Conservation (phyloP, 2,797 vertebrate genomes). For the Denticeps clupeoides region DNA sequence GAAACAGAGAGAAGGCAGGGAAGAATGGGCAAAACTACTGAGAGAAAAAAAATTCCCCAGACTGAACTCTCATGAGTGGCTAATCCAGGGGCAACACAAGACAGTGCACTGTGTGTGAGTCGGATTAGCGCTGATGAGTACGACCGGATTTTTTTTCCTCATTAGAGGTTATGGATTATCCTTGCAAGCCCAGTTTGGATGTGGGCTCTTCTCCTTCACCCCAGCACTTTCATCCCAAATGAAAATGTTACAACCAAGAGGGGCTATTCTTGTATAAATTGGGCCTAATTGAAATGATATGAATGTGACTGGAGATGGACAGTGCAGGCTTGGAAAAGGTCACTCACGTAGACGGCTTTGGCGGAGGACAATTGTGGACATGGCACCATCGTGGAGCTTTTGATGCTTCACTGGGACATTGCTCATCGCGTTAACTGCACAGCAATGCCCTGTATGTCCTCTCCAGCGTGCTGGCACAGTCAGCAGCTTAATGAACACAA, state of each 20-base stretch:
- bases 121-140: constrained; percentile 31
- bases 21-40: constrained; percentile 3
- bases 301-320: constrained; percentile 28
- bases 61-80: constrained; percentile 21
- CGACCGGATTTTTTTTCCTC: constrained; percentile 31
- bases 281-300: constrained; percentile 40
- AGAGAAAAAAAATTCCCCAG: constrained; percentile 7
- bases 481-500: constrained; percentile 17
- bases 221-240: constrained; percentile 2
- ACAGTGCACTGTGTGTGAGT: constrained; percentile 13
- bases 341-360: constrained; percentile 26
- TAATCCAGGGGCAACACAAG: constrained; percentile 22
- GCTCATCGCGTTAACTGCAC: constrained; percentile 48
- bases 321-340: constrained; percentile 39
- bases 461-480: neutral
- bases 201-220: constrained; percentile 14
- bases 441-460: neutral
- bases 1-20: neutral
- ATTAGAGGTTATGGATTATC: constrained; percentile 36
- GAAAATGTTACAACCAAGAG: constrained; percentile 10
- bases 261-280: constrained; percentile 27
- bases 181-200: constrained; percentile 20
- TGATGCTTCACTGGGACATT: constrained; percentile 46
- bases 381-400: constrained; percentile 9
- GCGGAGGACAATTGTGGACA: constrained; percentile 2